Base-by-base conservation (phyloP, 1,140 invertebrate species). In the Philaenus spumarius region DNA sequence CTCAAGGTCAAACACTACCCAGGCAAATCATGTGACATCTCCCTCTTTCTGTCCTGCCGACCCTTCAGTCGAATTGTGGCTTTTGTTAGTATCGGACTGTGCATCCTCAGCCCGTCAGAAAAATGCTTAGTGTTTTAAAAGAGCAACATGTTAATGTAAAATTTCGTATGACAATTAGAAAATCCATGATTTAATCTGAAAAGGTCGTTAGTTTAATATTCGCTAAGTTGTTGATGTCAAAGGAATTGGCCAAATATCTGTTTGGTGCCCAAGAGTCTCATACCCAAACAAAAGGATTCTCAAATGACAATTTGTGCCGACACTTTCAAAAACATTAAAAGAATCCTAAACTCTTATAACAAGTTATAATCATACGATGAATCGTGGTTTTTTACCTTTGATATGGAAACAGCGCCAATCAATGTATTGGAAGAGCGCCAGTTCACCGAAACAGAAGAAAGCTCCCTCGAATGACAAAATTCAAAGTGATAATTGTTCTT, bases 31-130 rank as follows among this genome's bases (percentile, higher is more conserved):
- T n/a, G 19, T 23, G 14, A 47, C 45, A 47, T 51, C 4, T n/a
- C 52, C 19, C 37, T 37, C 40, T 57, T 59, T 57, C 61, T 59
- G 55, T 40, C 39, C 39, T 40, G 39, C 12, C 39, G 3, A 40
- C 17, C 14, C 2, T 3, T 62, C 61, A 34, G 58, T 52, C n/a
- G 45, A 12, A 30, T 30, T 15, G 61, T 56, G 19, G 39, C 24
- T 26, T 59, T 37, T 15, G 39, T 40, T 3, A 3, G 2, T 3
- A 40, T 14, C 12, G 14, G 39, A 40, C 39, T 17, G 12, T 40
- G 39, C 39, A 40, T 40, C 17, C 17, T 3, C 39, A 5, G 12
- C 39, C 12, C 39, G 12, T 40, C 17, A 17, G 17, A n/a, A 40
- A 40, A 40, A 40, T 40, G 39, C 17, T 40, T n/a, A 40, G 39